Evolutionary conservation across 2,113 vertebrate genomes (phyloP), one percentile per base, ranked within the genome.

Genomic region (Delphinus delphis): DNA sequence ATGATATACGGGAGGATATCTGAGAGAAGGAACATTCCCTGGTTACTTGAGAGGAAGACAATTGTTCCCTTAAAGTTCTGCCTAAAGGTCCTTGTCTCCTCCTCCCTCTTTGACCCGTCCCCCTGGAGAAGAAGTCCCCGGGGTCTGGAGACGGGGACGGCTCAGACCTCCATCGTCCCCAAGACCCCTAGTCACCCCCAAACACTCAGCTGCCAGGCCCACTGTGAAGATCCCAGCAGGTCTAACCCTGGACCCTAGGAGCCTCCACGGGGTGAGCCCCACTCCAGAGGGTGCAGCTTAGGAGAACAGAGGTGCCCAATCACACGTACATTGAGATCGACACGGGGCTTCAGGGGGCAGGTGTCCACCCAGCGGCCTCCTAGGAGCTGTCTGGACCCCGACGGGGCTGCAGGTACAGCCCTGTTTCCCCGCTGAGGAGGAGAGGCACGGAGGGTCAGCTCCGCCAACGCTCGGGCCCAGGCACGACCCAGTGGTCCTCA

Each of bases 81-180:
- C 8, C n/a, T 5, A 1, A 18, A 28, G 5, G 8, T 36, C n/a
- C 0, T 3, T 14, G 53, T 20, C 8, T 0, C 8, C 50, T n/a
- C 70, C 25, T 26, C 4, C 8, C 25, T 3, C 0, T 41, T 47
- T 3, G 58, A 9, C 58, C 28, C 0, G 0, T 4, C 26, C 26
- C 36, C 36, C 15, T 2, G 8, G 81, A 20, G 67, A 17, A 5
- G 33, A 33, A 17, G 55, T 3, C 6, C 26, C 25, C 0, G 14
- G 18, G 70, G 28, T 11, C 33, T 23, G 12, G 28, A n/a, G 33
- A 65, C 1, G 0, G n/a, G 23, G 55, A n/a, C 1, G 0, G 79
- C 53, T 18, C 36, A 0, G 26, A 15, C 15, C 36, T 60, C 58
- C 8, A 21, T 82, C 1, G 1, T 28, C 79, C 79, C 55, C 26